Evolutionary conservation across 2,888 invertebrate species (phyloP).

Genomic region (Congeria kusceri): DNA sequence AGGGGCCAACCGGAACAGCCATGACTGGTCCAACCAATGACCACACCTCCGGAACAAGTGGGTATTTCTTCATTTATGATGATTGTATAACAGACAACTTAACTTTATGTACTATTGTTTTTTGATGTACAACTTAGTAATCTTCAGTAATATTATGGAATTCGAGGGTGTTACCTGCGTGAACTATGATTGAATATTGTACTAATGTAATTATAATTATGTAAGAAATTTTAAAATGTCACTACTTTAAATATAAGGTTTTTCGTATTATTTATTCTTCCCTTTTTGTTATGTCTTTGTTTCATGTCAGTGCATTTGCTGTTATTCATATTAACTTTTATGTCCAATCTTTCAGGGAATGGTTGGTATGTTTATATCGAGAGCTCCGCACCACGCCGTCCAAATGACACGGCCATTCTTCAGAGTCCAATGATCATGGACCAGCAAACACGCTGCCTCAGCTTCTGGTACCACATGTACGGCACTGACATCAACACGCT

Average conservation of each 20-base stretch:
- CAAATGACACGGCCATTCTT: constrained; percentile 88
- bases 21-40: constrained; percentile 79
- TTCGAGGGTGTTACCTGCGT: no score
- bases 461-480: constrained; percentile 82
- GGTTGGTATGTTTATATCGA: constrained; percentile 86
- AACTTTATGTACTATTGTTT: no score
- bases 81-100: neutral
- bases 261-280: neutral
- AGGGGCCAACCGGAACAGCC: constrained; percentile 74
- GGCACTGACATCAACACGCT: constrained; percentile 74
- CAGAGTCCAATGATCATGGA: constrained; percentile 70
- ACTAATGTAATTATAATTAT: no score
- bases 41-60: constrained; percentile 79
- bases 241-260: no score
- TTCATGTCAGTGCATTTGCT: no score
- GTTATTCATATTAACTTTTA: no score
- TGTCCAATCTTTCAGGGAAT: constrained; percentile 40
- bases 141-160: no score
- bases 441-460: constrained; percentile 69
- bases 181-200: no score
- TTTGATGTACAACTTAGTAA: no score
- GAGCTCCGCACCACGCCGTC: constrained; percentile 87
- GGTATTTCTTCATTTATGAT: constrained; percentile 17
- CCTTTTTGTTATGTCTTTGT: neutral
- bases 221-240: no score